Percentiles rank a stretch among this genome's conserved stretches.
These are phyloP conservation scores for Notothenia coriiceps DNA, from an alignment of 2,113 vertebrate species.

Conservation along the genomic window DNA sequence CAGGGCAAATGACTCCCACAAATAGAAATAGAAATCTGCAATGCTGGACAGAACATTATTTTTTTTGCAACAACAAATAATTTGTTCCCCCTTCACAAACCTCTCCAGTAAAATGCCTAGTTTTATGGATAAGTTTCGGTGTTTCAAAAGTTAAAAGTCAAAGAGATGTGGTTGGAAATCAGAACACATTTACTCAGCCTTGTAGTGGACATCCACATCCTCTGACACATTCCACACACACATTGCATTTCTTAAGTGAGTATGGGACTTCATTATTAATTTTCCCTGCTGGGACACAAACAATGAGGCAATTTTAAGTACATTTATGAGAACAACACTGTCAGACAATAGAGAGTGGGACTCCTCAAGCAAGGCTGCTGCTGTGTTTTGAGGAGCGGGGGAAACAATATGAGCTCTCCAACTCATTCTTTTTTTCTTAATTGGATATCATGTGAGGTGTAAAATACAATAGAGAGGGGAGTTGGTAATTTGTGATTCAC, in stretches of 20 bases:
- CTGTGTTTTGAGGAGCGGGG: constrained; percentile 2
- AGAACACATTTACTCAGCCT: neutral
- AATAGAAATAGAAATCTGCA: constrained; percentile 10
- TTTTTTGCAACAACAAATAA: no score
- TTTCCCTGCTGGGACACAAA: constrained; percentile 6
- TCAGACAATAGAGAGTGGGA: constrained; percentile 23
- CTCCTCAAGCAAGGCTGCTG: constrained; percentile 23
- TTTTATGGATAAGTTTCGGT: neutral
- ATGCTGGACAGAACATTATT: neutral
- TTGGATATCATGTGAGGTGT: constrained; percentile 58
- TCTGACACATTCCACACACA: neutral
- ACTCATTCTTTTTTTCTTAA: constrained; percentile 42
- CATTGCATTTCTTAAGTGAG: constrained; percentile 1
- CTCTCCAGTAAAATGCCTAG: neutral
- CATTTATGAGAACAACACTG: constrained; percentile 34
- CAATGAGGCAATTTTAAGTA: constrained; percentile 32
- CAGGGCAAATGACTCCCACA: constrained; percentile 25
- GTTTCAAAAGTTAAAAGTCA: neutral
- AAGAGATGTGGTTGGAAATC: neutral
- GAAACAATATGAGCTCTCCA: constrained; percentile 31
- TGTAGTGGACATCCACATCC: neutral
- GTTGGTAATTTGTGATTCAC: constrained; percentile 29
- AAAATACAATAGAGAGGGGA: constrained; percentile 32
- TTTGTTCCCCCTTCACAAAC: neutral
- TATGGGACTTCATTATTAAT: constrained; percentile 8